Percentiles rank a stretch among this genome's conserved stretches.
phyloP scores from a whole-genome alignment of 2,888 invertebrate species.

The Agonum fuliginosum region DNA sequence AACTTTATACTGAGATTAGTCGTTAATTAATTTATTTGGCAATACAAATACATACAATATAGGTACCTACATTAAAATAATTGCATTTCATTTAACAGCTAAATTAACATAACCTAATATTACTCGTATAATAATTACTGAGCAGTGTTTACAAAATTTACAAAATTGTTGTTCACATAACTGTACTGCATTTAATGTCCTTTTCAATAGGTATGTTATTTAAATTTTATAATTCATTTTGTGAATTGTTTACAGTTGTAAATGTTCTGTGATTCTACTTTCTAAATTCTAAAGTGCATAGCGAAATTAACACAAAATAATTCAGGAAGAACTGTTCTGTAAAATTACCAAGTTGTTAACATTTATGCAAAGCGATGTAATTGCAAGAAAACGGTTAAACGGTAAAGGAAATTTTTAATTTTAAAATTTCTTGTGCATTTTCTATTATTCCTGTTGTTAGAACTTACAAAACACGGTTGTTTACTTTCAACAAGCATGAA shows the following conservation, averaged over 20 bases:
- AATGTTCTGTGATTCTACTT: slow-evolving; percentile 19
- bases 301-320: neutral
- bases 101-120: too few relatives aligned
- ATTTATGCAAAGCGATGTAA: neutral
- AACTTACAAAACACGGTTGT: neutral
- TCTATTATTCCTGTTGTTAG: too few relatives aligned
- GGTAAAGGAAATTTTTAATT: slow-evolving; percentile 3
- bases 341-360: slow-evolving; percentile 12
- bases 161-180: too few relatives aligned
- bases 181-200: too few relatives aligned
- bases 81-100: too few relatives aligned
- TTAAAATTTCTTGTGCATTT: slow-evolving; percentile 12
- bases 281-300: slow-evolving; percentile 27
- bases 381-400: slow-evolving; percentile 2
- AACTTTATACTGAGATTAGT: too few relatives aligned
- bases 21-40: too few relatives aligned
- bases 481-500: too few relatives aligned
- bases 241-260: neutral
- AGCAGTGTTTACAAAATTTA: too few relatives aligned
- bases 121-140: too few relatives aligned
- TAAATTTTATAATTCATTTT: neutral
- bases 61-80: too few relatives aligned
- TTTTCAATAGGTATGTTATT: neutral
- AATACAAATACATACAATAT: too few relatives aligned
- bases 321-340: slow-evolving; percentile 6